Percentiles rank a stretch among this genome's conserved stretches.
Conservation (phyloP, 92 coral and sea anemone genomes). For the Porites lobata region DNA sequence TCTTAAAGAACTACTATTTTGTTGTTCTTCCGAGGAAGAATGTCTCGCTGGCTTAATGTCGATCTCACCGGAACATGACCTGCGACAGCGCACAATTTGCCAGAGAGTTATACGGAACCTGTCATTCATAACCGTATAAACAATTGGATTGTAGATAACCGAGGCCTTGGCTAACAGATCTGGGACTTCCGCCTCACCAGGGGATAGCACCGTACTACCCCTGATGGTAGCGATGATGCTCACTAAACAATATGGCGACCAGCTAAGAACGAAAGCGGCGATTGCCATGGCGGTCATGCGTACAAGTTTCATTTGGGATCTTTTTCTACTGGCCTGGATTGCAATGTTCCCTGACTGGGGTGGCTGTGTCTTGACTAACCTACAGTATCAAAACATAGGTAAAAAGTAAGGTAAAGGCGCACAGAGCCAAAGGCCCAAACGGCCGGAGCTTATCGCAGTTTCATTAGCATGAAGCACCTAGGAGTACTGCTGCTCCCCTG, state of each 20-base stretch:
- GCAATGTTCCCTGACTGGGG: conserved; percentile 36
- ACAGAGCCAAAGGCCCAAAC: neutral
- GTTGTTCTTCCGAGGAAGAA: neutral
- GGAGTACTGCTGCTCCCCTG: too few species aligned
- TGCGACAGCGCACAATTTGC: neutral
- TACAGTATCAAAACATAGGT: neutral
- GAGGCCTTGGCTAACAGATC: conserved; percentile 85
- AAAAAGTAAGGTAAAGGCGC: neutral
- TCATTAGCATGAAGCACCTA: too few species aligned
- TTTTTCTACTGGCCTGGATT: conserved; percentile 39
- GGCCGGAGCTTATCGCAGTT: too few species aligned
- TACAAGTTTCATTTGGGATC: conserved; percentile 52
- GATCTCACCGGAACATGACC: neutral
- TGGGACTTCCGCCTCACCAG: conserved; percentile 71
- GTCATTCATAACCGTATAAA: conserved; percentile 66
- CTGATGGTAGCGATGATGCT: conserved; percentile 67
- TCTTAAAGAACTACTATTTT: neutral
- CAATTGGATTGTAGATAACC: conserved; percentile 82
- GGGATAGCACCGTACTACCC: conserved; percentile 39
- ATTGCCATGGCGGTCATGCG: conserved; percentile 68
- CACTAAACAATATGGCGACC: conserved; percentile 83
- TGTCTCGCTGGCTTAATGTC: neutral
- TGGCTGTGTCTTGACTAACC: conserved; percentile 36
- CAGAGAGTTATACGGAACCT: conserved; percentile 48
- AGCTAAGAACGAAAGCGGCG: conserved; percentile 74